Evolutionary conservation across 2,888 invertebrate species (phyloP), one percentile per base, ranked within the genome.

Genomic region (Crematogaster levior): DNA sequence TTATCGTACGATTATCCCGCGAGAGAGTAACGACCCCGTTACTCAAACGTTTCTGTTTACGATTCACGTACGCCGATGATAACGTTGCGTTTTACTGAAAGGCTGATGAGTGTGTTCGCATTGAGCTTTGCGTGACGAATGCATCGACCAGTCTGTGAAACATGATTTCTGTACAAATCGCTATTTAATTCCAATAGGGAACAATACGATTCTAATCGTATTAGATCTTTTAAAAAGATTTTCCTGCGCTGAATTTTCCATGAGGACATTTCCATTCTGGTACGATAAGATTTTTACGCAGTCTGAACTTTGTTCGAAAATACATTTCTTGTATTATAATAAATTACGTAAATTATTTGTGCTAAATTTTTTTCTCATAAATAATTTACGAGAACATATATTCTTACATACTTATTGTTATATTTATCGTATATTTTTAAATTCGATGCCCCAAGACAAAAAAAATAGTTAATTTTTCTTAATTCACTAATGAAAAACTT

Each of bases 1-100:
- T 82, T 89, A 86, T 86, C 85, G 84, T 83, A 65, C 80, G 86
- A 89, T 87, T 87, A 87, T 87, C 70, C 84, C 66, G 56, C 46
- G 74, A 61, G 86, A 81, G 84, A 82, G 84, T 89, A 89, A 87
- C 81, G 89, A 89, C 86, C 88, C 81, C 81, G 83, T 86, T 83
- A 70, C 61, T 84, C 86, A 84, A 86, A 84, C 84, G 75, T 88
- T 84, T 82, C 84, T 85, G 75, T 85, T 87, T 89, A 84, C 87
- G 81, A 85, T 85, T 68, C 83, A 80, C 66, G 73, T 65, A 83
- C 66, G 27, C 60, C 65, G 51, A 84, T 81, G 88, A 88, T 88
- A 88, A 87, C 80, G 74, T 86, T 72, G 80, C 80, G 56, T 74
- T 70, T 70, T 27, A 18, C 43, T 60, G 56, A 27, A 70, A 58